Percentiles rank a stretch among this genome's conserved stretches.
phyloP scores from a whole-genome alignment of 1,140 invertebrate genomes.

The Pseudobourletiella spinata region DNA sequence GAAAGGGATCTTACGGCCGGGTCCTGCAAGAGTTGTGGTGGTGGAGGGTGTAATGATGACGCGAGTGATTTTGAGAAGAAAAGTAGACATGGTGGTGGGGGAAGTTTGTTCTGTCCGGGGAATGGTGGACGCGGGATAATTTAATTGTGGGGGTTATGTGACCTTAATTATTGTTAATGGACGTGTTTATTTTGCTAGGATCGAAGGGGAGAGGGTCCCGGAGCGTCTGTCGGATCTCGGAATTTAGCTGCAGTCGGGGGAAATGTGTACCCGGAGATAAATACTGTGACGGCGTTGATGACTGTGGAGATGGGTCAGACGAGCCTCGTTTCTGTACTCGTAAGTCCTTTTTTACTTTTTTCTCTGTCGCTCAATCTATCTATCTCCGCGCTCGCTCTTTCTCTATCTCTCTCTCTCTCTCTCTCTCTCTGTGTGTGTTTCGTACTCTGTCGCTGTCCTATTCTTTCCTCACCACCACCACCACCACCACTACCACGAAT shows the following conservation, averaged over 20 bases:
- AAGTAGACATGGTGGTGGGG: no score
- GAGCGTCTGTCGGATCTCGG: conserved; percentile 58
- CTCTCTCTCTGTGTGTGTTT: not conserved
- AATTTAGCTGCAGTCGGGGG: conserved; percentile 67
- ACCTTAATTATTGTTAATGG: no score
- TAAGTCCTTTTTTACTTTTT: conserved; percentile 39
- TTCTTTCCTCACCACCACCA: not conserved
- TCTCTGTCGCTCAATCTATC: not conserved
- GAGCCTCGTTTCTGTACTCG: conserved; percentile 71
- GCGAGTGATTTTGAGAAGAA: no score
- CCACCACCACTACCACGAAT: not conserved
- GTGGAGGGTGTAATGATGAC: no score
- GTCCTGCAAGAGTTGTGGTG: no score
- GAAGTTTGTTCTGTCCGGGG: no score
- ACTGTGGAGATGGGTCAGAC: conserved; percentile 73
- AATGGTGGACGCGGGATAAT: no score
- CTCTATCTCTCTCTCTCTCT: not conserved
- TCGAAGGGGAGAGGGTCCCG: conserved; percentile 3
- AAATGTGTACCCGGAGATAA: conserved; percentile 71
- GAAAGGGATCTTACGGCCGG: no score
- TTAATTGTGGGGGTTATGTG: no score
- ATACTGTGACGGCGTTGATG: conserved; percentile 72
- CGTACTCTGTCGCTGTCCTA: not conserved
- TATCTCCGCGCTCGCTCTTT: not conserved
- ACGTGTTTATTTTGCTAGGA: not conserved